Evolutionary conservation across 2,113 vertebrate species (phyloP), one percentile per base, ranked within the genome.

Genomic region (Pseudolaguvia tuberculata): DNA sequence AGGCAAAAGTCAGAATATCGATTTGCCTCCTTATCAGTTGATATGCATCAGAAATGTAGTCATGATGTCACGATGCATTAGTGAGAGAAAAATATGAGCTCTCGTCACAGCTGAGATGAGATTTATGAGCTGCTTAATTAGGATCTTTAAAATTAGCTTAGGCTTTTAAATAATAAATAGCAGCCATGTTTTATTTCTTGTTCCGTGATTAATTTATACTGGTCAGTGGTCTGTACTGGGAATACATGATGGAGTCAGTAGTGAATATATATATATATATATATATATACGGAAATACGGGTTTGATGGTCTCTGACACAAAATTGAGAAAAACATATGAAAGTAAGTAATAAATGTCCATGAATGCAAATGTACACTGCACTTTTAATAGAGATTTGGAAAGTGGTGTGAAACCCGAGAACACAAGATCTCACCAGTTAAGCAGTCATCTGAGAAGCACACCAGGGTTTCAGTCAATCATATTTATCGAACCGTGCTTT

Each of bases 1-100:
- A 80, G 76, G 81, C 79, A 83, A 87, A 89, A 88, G 89, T 89
- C 87, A 88, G 87, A 91, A 86, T 89, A 89, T 89, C 84, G 86
- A 89, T 90, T 87, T 78, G 80, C 84, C 81, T 82, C 86, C 88
- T 88, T 75, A 72, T 89, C 87, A 86, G 23, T 53, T 11, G 72
- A 35, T 29, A 73, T 86, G 85, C 84, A 79, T 87, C 89, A 88
- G 75, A 84, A 88, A 88, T 85, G 85, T 42, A 75, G 77, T 78
- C 57, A 62, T 27, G 45, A 50, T 12, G 63, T 47, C 59, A 78
- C 79, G 59, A 86, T 77, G 88, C 80, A 77, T 72, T 51, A 79
- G 52, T n/a, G 20, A 42, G 35, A n/a, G 20, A 53, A 66, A 71
- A 63, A 66, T 31, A 55, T 35, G 31, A 35, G 23, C 52, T 80